phyloP scores from a whole-genome alignment of 2,888 invertebrate species.

The Vesta saturnalis region DNA sequence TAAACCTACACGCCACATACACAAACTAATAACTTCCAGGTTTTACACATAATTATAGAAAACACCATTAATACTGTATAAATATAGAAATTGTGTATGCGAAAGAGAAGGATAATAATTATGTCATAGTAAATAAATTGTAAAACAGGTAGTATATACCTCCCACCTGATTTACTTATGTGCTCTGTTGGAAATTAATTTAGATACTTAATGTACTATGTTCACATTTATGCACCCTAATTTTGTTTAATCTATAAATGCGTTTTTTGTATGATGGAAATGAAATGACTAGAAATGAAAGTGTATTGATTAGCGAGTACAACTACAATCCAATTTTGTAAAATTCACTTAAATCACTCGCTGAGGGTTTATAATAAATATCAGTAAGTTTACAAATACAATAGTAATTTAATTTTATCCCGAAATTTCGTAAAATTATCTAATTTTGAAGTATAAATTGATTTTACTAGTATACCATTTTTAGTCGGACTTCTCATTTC shows the following conservation, averaged over 20 bases:
- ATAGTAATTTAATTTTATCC: too few relatives aligned
- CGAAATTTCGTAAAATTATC: too few relatives aligned
- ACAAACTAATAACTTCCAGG: not conserved
- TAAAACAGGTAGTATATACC: slow-evolving; percentile 32
- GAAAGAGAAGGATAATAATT: slow-evolving; percentile 25
- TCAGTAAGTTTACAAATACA: too few relatives aligned
- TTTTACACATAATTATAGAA: not conserved
- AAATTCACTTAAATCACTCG: too few relatives aligned
- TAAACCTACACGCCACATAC: not conserved
- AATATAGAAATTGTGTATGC: not conserved
- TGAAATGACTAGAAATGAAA: too few relatives aligned
- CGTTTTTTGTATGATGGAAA: too few relatives aligned
- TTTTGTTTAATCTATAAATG: not conserved
- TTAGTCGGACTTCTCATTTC: too few relatives aligned
- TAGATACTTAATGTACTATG: slow-evolving; percentile 16
- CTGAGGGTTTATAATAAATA: too few relatives aligned
- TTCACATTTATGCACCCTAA: not conserved
- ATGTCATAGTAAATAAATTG: slow-evolving; percentile 29
- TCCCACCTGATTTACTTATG: slow-evolving; percentile 38
- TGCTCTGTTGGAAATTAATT: slow-evolving; percentile 28
- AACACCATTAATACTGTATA: not conserved
- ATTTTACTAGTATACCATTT: too few relatives aligned
- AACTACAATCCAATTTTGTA: too few relatives aligned
- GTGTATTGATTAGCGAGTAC: too few relatives aligned
- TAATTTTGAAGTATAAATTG: too few relatives aligned